Conservation (phyloP, 2,888 invertebrate species). For the Timandra comae region DNA sequence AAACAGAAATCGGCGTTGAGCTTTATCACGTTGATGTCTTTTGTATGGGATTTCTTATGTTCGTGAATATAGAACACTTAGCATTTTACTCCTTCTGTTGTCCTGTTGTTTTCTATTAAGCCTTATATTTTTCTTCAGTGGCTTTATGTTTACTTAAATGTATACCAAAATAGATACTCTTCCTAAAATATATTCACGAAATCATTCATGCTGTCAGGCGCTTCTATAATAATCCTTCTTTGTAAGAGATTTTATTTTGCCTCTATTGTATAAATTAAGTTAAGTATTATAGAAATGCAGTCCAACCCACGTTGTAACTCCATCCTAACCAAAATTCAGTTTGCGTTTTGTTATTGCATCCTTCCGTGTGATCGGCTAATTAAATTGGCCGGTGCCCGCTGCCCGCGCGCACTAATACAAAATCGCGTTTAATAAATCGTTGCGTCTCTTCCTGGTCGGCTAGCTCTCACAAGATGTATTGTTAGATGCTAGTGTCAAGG, state of each 20-base stretch:
- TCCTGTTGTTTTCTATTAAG: too few relatives aligned
- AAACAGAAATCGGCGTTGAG: too few relatives aligned
- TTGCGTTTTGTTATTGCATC: slow-evolving; percentile 40
- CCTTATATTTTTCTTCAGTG: not conserved
- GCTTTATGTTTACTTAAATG: slow-evolving; percentile 1
- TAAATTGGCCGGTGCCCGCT: slow-evolving; percentile 48
- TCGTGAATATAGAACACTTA: too few relatives aligned
- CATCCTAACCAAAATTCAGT: slow-evolving; percentile 26
- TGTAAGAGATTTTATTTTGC: too few relatives aligned
- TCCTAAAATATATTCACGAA: too few relatives aligned
- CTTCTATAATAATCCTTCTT: too few relatives aligned
- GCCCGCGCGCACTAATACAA: slow-evolving; percentile 47
- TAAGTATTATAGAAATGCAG: too few relatives aligned
- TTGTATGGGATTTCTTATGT: slow-evolving; percentile 1
- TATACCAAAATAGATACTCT: too few relatives aligned
- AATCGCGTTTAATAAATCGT: slow-evolving; percentile 57
- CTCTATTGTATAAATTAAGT: too few relatives aligned
- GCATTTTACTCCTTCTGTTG: too few relatives aligned
- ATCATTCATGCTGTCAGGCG: too few relatives aligned
- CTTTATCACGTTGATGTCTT: not conserved
- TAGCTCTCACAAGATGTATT: slow-evolving; percentile 18
- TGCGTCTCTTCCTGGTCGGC: slow-evolving; percentile 38
- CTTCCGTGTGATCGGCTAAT: slow-evolving; percentile 70
- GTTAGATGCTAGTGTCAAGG: slow-evolving; percentile 11
- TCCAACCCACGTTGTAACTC: too few relatives aligned